phyloP scores from a whole-genome alignment of 2,797 vertebrate genomes.

The Streptopelia turtur region DNA sequence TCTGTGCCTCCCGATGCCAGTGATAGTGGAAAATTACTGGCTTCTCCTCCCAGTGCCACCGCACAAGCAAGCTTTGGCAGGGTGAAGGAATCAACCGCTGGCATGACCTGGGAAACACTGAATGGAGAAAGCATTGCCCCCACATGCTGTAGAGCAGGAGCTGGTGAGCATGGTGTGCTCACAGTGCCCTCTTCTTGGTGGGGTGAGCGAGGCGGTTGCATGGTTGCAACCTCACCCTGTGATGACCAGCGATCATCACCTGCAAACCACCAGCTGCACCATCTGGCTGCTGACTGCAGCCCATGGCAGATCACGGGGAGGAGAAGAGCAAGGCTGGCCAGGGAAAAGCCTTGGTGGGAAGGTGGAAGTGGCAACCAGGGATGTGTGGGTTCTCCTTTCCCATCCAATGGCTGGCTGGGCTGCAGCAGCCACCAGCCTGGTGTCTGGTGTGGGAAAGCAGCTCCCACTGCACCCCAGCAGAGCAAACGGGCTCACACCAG shows the following conservation, averaged over 20 bases:
- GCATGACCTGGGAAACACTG: accelerated
- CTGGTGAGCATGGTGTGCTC: accelerated
- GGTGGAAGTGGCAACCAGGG: not conserved
- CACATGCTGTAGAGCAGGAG: accelerated
- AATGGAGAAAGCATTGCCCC: accelerated
- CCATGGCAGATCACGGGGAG: not conserved
- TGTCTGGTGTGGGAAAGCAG: not conserved
- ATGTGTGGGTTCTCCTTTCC: accelerated
- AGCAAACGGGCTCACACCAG: accelerated
- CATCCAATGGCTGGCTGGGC: accelerated
- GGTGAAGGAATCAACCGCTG: not conserved
- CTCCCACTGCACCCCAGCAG: not conserved
- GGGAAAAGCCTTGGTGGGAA: not conserved
- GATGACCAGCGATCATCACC: not conserved
- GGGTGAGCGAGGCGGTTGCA: not conserved
- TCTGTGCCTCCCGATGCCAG: not conserved
- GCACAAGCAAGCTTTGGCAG: not conserved
- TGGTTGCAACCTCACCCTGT: not conserved
- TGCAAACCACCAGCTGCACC: accelerated
- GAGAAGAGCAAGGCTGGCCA: accelerated
- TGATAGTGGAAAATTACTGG: constrained; percentile 56
- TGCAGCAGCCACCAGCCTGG: accelerated
- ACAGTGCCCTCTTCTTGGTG: accelerated
- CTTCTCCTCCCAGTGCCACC: not conserved
- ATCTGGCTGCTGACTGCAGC: not conserved